A percentile compares a stretch with the other conserved stretches of the same genome.
Evolutionary conservation across 2,797 vertebrate species (phyloP).

Genomic region (Enteromius argenteus): DNA sequence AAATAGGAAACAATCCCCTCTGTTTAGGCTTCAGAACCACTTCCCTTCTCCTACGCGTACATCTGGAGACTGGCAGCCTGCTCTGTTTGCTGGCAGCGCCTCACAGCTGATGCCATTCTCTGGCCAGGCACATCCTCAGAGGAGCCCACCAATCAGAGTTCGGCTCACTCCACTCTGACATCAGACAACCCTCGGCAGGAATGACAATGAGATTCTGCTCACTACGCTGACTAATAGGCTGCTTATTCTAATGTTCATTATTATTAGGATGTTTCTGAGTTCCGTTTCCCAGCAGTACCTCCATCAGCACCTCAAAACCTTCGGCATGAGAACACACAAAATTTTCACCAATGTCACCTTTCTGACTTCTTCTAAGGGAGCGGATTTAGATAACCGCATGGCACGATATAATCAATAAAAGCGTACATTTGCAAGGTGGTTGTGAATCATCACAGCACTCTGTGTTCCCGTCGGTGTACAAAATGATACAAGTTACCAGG

Average conservation of each 20-base stretch:
- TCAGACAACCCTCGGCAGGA: conserved; percentile 56
- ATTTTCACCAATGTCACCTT: not conserved
- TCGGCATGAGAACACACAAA: not conserved
- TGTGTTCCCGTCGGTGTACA: conserved; percentile 25
- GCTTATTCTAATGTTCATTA: conserved; percentile 23
- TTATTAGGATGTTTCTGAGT: not conserved
- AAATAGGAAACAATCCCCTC: conserved; percentile 74
- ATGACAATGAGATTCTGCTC: conserved; percentile 76
- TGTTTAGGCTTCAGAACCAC: conserved; percentile 63
- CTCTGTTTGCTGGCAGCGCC: conserved; percentile 34
- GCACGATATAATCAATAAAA: conserved; percentile 38
- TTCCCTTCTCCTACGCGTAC: conserved; percentile 60
- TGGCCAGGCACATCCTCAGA: conserved; percentile 71
- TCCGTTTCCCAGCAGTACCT: not conserved
- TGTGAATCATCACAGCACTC: conserved; percentile 33
- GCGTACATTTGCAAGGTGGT: conserved; percentile 19
- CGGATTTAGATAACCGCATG: conserved; percentile 4
- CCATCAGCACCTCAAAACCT: not conserved
- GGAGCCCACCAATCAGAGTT: conserved; percentile 78
- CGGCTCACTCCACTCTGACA: conserved; percentile 63
- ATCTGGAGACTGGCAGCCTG: conserved; percentile 31
- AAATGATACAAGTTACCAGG: conserved; percentile 33
- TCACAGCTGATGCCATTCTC: conserved; percentile 67
- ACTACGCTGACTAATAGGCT: conserved; percentile 66
- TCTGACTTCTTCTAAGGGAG: conserved; percentile 11